Conservation (phyloP, 1,140 invertebrate genomes). For the Limonius californicus region DNA sequence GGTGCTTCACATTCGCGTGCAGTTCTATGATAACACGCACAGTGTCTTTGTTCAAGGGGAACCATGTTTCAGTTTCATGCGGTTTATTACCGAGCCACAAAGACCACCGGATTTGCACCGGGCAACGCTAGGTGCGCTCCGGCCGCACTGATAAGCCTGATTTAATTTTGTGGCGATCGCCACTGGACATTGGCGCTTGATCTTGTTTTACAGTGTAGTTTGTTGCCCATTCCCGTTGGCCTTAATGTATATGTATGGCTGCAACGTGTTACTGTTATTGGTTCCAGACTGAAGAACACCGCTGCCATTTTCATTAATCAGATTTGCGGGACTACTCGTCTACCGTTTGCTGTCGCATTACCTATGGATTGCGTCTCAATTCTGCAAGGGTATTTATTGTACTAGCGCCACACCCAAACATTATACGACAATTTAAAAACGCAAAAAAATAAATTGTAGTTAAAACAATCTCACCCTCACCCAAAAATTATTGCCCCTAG, state of each 20-base stretch:
- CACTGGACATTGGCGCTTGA: conserved; percentile 33
- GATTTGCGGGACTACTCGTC: neutral
- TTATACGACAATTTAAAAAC: too few species aligned
- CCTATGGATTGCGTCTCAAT: too few species aligned
- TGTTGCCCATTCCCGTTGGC: conserved; percentile 15
- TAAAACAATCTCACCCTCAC: too few species aligned
- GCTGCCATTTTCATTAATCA: conserved; percentile 2
- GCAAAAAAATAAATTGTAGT: too few species aligned
- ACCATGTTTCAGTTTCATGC: conserved; percentile 24
- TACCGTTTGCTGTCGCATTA: too few species aligned
- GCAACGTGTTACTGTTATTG: neutral
- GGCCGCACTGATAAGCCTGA: conserved; percentile 36
- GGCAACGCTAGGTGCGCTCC: conserved; percentile 19
- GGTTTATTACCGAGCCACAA: conserved; percentile 35
- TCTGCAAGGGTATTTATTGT: too few species aligned
- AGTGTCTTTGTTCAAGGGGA: conserved; percentile 19
- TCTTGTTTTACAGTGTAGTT: conserved; percentile 37
- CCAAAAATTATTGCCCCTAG: too few species aligned
- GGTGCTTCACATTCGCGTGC: conserved; percentile 31
- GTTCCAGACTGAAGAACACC: neutral
- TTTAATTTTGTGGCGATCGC: conserved; percentile 39
- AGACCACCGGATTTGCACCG: conserved; percentile 30
- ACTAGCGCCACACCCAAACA: too few species aligned
- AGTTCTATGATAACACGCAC: conserved; percentile 31
- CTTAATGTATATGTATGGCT: conserved; percentile 28